These are phyloP conservation scores for Macquaria ambigua DNA, from an alignment of 2,113 vertebrate genomes.

Conservation along the genomic window DNA sequence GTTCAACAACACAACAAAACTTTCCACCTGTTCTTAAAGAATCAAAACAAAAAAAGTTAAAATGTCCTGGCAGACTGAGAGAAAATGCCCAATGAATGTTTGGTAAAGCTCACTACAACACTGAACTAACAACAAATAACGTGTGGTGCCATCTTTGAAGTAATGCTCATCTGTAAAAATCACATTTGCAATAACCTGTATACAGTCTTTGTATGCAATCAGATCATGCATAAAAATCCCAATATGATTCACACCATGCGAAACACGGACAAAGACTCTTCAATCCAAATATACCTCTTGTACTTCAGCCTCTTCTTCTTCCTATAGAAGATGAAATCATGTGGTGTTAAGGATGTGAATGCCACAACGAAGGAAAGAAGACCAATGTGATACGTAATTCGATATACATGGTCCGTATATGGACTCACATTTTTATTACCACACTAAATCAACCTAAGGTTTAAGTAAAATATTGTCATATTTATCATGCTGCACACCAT, in stretches of 20 bases:
- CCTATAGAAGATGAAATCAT: slow-evolving; percentile 69
- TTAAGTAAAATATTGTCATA: slow-evolving; percentile 12
- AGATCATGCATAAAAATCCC: slow-evolving; percentile 50
- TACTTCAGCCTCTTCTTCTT: slow-evolving; percentile 81
- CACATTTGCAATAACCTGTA: slow-evolving; percentile 9
- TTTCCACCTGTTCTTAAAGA: slow-evolving; percentile 34
- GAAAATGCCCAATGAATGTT: not conserved
- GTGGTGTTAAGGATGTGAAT: slow-evolving; percentile 27
- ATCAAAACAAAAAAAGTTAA: slow-evolving; percentile 32
- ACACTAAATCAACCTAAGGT: slow-evolving; percentile 37
- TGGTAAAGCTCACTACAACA: slow-evolving; percentile 4
- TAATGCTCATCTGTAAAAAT: slow-evolving; percentile 1
- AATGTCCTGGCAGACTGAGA: slow-evolving; percentile 3
- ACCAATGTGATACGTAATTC: not conserved
- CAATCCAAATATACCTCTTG: slow-evolving; percentile 79
- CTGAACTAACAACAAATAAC: slow-evolving; percentile 10
- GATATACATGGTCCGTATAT: not conserved
- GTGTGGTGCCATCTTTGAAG: slow-evolving; percentile 5
- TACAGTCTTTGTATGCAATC: slow-evolving; percentile 22
- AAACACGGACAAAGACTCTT: slow-evolving; percentile 16
- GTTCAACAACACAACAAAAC: slow-evolving; percentile 20
- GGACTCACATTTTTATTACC: not conserved
- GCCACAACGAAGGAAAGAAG: not conserved
- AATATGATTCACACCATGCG: slow-evolving; percentile 61
- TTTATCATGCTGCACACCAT: slow-evolving; percentile 58